A percentile compares a stretch with the other conserved stretches of the same genome.
Conservation (phyloP, 2,888 invertebrate species). For the Horisme vitalbata region DNA sequence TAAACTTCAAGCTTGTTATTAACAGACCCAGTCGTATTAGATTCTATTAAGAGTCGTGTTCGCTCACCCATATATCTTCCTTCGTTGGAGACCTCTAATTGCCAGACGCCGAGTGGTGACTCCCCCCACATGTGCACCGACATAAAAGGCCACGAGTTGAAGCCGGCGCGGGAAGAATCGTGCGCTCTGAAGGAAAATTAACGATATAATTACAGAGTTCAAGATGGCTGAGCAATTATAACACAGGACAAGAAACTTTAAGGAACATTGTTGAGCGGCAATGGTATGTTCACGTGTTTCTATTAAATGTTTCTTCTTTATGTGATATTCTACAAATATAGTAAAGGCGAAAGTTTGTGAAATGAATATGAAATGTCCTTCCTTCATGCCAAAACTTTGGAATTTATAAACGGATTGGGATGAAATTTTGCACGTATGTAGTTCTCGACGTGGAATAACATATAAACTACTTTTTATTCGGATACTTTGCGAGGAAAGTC, state of each 20-base stretch:
- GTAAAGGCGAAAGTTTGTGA: too few species aligned
- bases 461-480: too few species aligned
- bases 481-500: too few species aligned
- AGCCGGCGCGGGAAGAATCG: slow-evolving; percentile 95
- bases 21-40: slow-evolving; percentile 16
- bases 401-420: too few species aligned
- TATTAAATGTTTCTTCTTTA: too few species aligned
- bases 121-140: slow-evolving; percentile 99
- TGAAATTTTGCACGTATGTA: too few species aligned
- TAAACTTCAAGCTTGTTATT: slow-evolving; percentile 23
- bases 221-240: not conserved
- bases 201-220: slow-evolving; percentile 40
- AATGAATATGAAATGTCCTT: too few species aligned
- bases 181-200: slow-evolving; percentile 84
- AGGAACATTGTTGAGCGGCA: too few species aligned
- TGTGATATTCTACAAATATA: too few species aligned
- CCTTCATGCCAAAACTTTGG: too few species aligned
- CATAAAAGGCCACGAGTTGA: slow-evolving; percentile 99
- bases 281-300: too few species aligned
- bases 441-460: too few species aligned
- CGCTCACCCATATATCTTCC: slow-evolving; percentile 92
- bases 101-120: slow-evolving; percentile 96
- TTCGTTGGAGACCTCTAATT: slow-evolving; percentile 97
- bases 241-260: not conserved
- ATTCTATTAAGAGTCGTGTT: slow-evolving; percentile 20